These are phyloP conservation scores for Perizoma affinitatum DNA, from an alignment of 2,888 invertebrate species.

Conservation along the genomic window DNA sequence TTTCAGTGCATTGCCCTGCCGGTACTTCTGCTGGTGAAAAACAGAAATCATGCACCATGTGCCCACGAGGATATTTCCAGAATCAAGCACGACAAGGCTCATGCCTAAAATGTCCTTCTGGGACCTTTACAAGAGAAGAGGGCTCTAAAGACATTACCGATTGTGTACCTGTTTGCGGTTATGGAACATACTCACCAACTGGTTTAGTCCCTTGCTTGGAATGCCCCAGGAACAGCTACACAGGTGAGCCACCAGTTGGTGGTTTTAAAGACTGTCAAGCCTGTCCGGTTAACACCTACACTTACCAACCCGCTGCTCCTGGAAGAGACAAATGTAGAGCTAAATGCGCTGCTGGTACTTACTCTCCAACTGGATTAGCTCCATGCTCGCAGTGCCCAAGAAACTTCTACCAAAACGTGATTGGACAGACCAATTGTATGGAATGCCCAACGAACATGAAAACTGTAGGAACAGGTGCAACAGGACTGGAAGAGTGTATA, in stretches of 20 bases:
- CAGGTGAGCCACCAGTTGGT: conserved; percentile 93
- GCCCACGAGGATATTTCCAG: conserved; percentile 96
- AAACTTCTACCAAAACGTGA: conserved; percentile 94
- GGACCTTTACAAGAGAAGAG: conserved; percentile 96
- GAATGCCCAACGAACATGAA: conserved; percentile 96
- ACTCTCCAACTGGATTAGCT: conserved; percentile 96
- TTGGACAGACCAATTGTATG: conserved; percentile 93
- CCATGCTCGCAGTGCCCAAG: conserved; percentile 96
- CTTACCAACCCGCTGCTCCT: conserved; percentile 95
- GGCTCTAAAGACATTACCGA: conserved; percentile 94
- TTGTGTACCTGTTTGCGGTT: conserved; percentile 97
- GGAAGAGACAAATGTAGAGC: conserved; percentile 92
- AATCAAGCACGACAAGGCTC: conserved; percentile 95
- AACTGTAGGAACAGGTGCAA: conserved; percentile 91
- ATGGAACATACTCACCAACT: conserved; percentile 97
- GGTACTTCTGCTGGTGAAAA: conserved; percentile 96
- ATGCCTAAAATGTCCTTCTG: conserved; percentile 95
- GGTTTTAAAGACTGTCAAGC: conserved; percentile 97
- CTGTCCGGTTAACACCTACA: conserved; percentile 94
- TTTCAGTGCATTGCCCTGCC: conserved; percentile 96
- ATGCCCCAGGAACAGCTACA: conserved; percentile 96
- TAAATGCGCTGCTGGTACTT: conserved; percentile 95
- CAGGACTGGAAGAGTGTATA: conserved; percentile 93
- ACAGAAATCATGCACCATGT: conserved; percentile 95
- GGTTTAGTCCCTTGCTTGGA: conserved; percentile 97